These are phyloP conservation scores for Sarcophaga bullata DNA, from an alignment of 1,140 invertebrate genomes.

Conservation along the genomic window DNA sequence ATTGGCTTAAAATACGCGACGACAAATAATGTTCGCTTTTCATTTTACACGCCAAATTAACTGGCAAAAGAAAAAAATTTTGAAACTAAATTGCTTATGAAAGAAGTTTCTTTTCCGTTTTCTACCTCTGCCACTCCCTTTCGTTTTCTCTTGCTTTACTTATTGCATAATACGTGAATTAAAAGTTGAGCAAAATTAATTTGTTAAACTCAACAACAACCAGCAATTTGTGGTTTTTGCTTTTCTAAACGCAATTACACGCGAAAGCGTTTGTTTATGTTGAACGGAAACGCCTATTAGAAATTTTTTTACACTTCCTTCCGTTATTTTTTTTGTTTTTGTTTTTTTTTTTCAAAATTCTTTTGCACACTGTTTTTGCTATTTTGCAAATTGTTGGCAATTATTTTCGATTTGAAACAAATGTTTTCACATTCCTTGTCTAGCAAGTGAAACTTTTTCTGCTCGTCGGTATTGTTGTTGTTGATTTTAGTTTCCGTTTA, in stretches of 20 bases:
- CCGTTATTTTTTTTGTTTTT: slow-evolving; percentile 17
- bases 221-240: neutral
- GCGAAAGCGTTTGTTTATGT: neutral
- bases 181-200: neutral
- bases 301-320: slow-evolving; percentile 34
- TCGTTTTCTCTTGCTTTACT: neutral
- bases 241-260: neutral
- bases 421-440: slow-evolving; percentile 2
- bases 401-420: neutral
- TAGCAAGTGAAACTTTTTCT: slow-evolving; percentile 25
- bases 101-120: neutral
- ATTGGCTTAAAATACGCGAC: slow-evolving; percentile 60
- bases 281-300: slow-evolving; percentile 27
- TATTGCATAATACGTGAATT: neutral
- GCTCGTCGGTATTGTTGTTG: neutral
- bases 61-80: neutral
- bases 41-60: slow-evolving; percentile 54
- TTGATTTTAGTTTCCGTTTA: neutral
- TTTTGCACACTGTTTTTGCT: neutral
- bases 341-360: slow-evolving; percentile 5
- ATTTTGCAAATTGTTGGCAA: neutral
- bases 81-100: neutral
- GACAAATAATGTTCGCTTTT: slow-evolving; percentile 62
- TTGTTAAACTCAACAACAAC: neutral
- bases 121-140: neutral